Conservation (phyloP, 2,113 vertebrate genomes). For the Callaeas wilsoni region DNA sequence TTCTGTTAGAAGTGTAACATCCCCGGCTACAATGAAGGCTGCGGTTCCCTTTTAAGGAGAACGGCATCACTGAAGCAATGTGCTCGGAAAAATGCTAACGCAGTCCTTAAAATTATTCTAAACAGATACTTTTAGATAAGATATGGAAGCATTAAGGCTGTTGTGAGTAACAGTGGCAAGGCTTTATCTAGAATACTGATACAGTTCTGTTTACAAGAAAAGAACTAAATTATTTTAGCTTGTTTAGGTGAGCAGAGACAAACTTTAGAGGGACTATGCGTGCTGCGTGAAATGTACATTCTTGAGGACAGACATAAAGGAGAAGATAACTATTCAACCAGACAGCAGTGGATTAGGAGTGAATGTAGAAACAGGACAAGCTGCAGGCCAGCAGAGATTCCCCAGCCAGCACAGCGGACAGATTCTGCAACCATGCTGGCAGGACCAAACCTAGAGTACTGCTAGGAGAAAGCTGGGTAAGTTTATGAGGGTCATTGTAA, state of each 20-base stretch:
- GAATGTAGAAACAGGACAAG: background rate
- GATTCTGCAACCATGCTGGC: background rate
- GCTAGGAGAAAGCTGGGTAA: background rate
- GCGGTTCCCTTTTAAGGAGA: conserved; percentile 42
- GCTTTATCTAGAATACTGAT: background rate
- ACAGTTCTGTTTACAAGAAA: conserved; percentile 12
- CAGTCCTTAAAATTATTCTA: conserved; percentile 17
- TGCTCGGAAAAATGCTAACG: background rate
- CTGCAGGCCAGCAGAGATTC: background rate
- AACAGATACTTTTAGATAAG: conserved; percentile 58
- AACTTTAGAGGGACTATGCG: background rate
- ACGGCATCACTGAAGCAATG: background rate
- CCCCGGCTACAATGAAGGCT: background rate
- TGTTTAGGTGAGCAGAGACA: conserved; percentile 8
- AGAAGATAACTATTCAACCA: background rate
- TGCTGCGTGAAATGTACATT: background rate
- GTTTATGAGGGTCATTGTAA: background rate
- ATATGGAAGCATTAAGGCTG: conserved; percentile 11
- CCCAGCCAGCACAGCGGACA: accelerated
- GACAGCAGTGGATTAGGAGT: background rate
- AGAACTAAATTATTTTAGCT: background rate
- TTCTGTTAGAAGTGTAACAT: background rate
- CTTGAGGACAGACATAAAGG: background rate
- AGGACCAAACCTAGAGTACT: background rate
- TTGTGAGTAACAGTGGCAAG: background rate